Conservation (phyloP, 2,113 vertebrate genomes). For the Petaurus breviceps region DNA sequence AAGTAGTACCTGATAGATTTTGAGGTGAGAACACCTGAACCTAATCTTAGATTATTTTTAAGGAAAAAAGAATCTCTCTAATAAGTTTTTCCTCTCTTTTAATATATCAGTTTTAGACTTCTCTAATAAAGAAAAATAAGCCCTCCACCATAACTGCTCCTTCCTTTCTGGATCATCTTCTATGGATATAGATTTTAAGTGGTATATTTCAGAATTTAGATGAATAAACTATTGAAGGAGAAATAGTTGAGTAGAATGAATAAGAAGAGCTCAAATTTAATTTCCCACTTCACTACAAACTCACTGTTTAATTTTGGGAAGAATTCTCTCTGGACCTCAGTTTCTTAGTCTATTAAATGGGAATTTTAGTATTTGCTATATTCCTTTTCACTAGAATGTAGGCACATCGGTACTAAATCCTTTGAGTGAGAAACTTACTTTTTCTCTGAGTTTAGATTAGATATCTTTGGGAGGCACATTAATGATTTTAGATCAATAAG, state of each 20-base stretch:
- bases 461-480: neutral
- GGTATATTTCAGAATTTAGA: conserved; percentile 59
- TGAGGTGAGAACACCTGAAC: neutral
- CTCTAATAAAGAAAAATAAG: neutral
- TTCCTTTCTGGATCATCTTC: conserved; percentile 36
- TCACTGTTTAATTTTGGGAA: conserved; percentile 44
- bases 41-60: conserved; percentile 41
- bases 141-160: conserved; percentile 19
- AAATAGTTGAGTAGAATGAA: conserved; percentile 7
- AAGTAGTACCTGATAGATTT: conserved; percentile 21
- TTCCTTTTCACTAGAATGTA: conserved; percentile 37
- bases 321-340: conserved; percentile 57
- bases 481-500: conserved; percentile 20
- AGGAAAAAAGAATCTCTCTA: conserved; percentile 23
- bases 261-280: conserved; percentile 50
- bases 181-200: conserved; percentile 26
- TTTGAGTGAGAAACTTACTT: conserved; percentile 32
- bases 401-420: neutral
- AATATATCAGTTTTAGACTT: neutral
- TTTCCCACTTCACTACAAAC: conserved; percentile 44
- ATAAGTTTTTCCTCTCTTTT: neutral
- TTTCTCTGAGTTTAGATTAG: conserved; percentile 39
- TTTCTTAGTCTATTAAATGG: conserved; percentile 67
- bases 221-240: conserved; percentile 27
- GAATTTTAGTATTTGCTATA: conserved; percentile 25